Base-by-base conservation (phyloP, 2,888 invertebrate species). In the Atherix ibis region DNA sequence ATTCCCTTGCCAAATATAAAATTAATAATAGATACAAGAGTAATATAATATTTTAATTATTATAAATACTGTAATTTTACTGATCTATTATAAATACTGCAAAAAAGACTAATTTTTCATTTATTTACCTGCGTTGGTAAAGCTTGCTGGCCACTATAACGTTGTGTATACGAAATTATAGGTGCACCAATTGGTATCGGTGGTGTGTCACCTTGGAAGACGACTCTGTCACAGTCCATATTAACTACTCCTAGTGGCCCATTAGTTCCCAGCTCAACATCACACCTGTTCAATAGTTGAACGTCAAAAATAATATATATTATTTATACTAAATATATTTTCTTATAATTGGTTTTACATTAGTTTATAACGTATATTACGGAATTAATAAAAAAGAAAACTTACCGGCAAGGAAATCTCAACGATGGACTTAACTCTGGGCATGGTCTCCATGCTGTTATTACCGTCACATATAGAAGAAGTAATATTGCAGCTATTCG, bases 141-240 rank as follows among this genome's bases (percentile, higher is more conserved):
- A 35, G 73, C 72, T 54, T 87, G 87, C 48, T 82, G 77, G 1
- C 87, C 87, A 41, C 79, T 76, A 61, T 73, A 72, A 43, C 75
- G 67, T 54, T 88, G 88, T 37, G 76, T 76, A 58, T 82, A 83
- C 6, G 78, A 70, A 32, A 78, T 73, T 39, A 89, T 76, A 3
- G 83, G 84, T 16, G 82, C 82, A 29, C 79, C 78, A 49, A 74
- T 76, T 2, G 88, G 81, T 44, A 81, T 58, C 8, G 76, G 65
- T 0, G 84, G 76, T 43, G 78, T 76, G 52, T 88, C 85, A 4
- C 76, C 74, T 17, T 76, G 67, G 50, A 88, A 85, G 18, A 85
- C 81, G 16, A 84, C 75, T 6, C 72, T 63, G 63, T 89, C 87
- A 55, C 89, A 89, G 57, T 88, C 73, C 68, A 87, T 74, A 45